phyloP scores from a whole-genome alignment of 2,888 invertebrate genomes.

The Ptilodon capucinus region DNA sequence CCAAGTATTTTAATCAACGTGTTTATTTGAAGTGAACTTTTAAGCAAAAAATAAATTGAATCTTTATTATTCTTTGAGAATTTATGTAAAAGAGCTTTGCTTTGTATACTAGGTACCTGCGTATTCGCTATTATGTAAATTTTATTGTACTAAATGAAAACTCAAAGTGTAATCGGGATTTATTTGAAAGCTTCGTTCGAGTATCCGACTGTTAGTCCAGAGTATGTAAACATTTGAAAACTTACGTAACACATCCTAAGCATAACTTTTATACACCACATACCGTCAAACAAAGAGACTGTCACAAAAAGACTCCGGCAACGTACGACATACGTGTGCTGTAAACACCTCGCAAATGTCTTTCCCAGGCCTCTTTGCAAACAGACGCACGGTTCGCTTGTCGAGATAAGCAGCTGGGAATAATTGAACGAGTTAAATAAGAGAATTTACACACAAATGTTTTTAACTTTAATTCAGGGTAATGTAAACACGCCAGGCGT shows the following conservation, averaged over 20 bases:
- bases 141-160: no score
- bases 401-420: background rate
- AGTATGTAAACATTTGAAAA: background rate
- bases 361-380: background rate
- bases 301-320: background rate
- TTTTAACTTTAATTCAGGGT: background rate
- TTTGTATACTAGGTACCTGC: no score
- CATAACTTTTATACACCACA: background rate
- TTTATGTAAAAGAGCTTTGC: no score
- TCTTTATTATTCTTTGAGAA: no score
- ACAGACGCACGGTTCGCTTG: no score
- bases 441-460: background rate
- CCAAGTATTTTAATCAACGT: no score
- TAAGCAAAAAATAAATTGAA: no score
- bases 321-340: background rate
- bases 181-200: no score
- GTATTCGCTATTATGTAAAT: no score
- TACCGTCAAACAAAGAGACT: background rate
- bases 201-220: no score
- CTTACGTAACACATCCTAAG: background rate
- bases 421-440: background rate
- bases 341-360: background rate
- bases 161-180: no score
- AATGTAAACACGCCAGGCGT: background rate
- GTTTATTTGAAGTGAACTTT: no score